Evolutionary conservation across 2,113 vertebrate species (phyloP).

Genomic region (Zootoca vivipara): DNA sequence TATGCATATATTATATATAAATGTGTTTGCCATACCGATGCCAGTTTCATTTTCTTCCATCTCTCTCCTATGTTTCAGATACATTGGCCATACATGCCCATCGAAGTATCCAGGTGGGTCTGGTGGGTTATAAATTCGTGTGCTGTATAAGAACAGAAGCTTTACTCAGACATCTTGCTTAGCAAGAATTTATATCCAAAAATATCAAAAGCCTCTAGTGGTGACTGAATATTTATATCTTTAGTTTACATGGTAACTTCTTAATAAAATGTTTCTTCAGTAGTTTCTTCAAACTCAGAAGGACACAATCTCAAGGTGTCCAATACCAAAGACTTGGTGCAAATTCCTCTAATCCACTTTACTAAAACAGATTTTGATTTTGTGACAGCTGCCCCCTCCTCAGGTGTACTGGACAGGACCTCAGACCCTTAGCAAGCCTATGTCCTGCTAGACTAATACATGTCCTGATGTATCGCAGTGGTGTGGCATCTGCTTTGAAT

Average conservation of each 20-base stretch:
- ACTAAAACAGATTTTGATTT: background rate
- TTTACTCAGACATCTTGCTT: background rate
- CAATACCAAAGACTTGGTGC: fast-evolving
- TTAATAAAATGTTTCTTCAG: background rate
- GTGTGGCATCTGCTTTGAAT: no score
- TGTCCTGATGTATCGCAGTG: no score
- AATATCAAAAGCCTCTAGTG: background rate
- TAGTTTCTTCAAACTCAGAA: background rate
- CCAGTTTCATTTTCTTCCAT: slow-evolving; percentile 75
- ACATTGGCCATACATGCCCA: slow-evolving; percentile 95
- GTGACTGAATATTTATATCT: background rate
- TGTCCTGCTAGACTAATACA: no score
- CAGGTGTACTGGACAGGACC: background rate
- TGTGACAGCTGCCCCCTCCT: background rate
- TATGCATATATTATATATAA: slow-evolving; percentile 21
- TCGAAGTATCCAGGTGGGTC: slow-evolving; percentile 92
- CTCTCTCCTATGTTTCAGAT: slow-evolving; percentile 84
- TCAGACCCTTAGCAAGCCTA: background rate
- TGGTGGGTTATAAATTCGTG: slow-evolving; percentile 86
- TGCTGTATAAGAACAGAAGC: slow-evolving; percentile 75
- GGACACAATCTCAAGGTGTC: background rate
- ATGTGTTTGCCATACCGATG: slow-evolving; percentile 75
- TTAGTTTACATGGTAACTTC: background rate
- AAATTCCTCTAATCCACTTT: background rate
- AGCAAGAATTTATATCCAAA: slow-evolving; percentile 11